phyloP scores from a whole-genome alignment of 2,113 vertebrate species.

The Rhagologus leucostigma region DNA sequence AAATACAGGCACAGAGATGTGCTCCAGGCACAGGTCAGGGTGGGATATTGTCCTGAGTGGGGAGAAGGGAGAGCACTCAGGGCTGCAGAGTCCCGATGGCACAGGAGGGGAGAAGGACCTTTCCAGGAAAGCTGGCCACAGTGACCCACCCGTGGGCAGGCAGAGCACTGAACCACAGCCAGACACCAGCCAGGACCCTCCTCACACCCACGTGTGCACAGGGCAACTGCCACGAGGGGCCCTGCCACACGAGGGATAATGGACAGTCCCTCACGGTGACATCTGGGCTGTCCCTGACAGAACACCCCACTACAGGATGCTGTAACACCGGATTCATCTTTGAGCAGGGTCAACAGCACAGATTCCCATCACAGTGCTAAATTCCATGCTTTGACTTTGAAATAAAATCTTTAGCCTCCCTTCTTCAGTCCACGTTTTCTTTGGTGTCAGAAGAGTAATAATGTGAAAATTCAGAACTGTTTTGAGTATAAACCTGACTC shows the following conservation, averaged over 20 bases:
- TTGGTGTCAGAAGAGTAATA: background rate
- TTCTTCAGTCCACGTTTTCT: background rate
- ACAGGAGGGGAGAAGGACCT: background rate
- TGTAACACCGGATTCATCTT: background rate
- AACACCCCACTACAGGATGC: background rate
- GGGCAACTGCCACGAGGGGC: background rate
- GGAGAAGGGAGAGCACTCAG: background rate
- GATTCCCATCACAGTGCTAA: background rate
- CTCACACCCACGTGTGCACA: background rate
- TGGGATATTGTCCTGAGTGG: background rate
- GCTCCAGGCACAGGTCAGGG: background rate
- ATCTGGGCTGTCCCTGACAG: background rate
- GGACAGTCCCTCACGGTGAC: background rate
- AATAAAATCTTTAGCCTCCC: background rate
- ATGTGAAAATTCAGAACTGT: background rate
- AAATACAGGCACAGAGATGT: background rate
- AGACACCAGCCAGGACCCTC: background rate
- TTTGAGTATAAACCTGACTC: background rate
- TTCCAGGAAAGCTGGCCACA: background rate
- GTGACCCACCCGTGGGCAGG: background rate
- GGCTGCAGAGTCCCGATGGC: background rate
- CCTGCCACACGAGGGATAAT: background rate
- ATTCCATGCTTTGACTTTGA: background rate
- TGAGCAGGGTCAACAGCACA: background rate
- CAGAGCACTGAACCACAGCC: background rate